Evolutionary conservation across 2,113 vertebrate species (phyloP).

Genomic region (Trogon surrucura): DNA sequence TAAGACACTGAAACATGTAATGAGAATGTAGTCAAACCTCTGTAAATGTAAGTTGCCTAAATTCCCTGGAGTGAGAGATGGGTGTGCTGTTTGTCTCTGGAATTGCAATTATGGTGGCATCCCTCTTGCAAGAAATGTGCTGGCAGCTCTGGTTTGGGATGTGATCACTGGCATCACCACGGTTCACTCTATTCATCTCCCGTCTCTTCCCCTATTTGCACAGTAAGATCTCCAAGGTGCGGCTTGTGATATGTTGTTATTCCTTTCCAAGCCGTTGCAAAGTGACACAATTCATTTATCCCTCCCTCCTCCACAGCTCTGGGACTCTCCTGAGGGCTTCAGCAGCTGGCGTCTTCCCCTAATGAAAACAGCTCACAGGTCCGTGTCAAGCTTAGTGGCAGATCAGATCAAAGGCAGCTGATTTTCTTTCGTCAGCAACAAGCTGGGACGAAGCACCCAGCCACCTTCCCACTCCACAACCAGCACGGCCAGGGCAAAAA

Average conservation of each 20-base stretch:
- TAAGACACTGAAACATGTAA: neutral
- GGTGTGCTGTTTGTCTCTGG: neutral
- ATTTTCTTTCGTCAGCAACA: neutral
- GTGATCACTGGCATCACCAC: neutral
- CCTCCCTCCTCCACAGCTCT: neutral
- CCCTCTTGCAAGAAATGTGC: neutral
- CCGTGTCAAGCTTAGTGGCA: constrained; percentile 10
- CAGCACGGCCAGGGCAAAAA: fast-evolving
- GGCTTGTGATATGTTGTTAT: neutral
- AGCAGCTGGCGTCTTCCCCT: constrained; percentile 58
- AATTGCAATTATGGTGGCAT: neutral
- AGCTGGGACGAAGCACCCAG: neutral
- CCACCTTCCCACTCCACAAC: neutral
- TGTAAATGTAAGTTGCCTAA: neutral
- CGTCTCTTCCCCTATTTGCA: neutral
- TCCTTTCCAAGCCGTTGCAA: constrained; percentile 8
- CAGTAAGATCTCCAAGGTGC: neutral
- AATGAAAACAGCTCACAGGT: constrained; percentile 57
- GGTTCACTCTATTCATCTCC: neutral
- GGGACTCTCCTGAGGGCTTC: constrained; percentile 17
- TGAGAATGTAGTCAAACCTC: neutral
- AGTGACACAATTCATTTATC: constrained; percentile 55
- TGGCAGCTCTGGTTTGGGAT: neutral
- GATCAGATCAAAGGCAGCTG: constrained; percentile 7
- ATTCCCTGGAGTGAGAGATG: neutral